phyloP scores from a whole-genome alignment of 2,888 invertebrate genomes.

The Nemapogon koenigi region DNA sequence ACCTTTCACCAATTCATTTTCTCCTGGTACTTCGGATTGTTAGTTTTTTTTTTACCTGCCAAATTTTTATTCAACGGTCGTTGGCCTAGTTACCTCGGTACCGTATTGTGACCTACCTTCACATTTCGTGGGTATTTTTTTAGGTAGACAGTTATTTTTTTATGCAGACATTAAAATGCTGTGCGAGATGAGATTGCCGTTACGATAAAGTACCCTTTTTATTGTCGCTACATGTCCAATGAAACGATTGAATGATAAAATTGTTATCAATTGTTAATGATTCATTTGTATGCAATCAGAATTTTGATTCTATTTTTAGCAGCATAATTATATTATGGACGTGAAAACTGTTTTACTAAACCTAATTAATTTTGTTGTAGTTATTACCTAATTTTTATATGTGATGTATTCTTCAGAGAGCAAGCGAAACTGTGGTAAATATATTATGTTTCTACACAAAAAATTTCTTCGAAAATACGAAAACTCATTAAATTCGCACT shows the following conservation, averaged over 20 bases:
- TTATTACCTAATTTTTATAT: no score
- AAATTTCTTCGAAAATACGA: no score
- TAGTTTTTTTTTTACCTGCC: constrained; percentile 33
- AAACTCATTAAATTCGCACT: no score
- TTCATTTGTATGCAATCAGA: no score
- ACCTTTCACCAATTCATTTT: constrained; percentile 51
- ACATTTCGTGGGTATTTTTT: constrained; percentile 45
- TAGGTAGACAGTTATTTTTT: constrained; percentile 51
- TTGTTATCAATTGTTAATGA: no score
- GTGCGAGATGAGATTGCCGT: constrained; percentile 33
- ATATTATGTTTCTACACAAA: no score
- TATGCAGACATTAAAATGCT: constrained; percentile 49
- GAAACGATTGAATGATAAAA: background rate
- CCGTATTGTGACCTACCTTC: constrained; percentile 61
- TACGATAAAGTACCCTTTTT: constrained; percentile 8
- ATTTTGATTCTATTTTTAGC: no score
- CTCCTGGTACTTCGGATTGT: constrained; percentile 41
- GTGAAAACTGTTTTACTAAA: no score
- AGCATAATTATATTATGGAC: no score
- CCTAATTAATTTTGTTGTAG: no score
- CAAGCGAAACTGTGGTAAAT: no score
- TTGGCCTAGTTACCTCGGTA: constrained; percentile 41
- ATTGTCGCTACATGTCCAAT: constrained; percentile 1
- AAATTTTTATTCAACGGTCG: constrained; percentile 25
- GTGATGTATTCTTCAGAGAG: no score